Evolutionary conservation across 2,797 vertebrate species (phyloP), one percentile per base, ranked within the genome.

Genomic region (Carcharodon carcharias): DNA sequence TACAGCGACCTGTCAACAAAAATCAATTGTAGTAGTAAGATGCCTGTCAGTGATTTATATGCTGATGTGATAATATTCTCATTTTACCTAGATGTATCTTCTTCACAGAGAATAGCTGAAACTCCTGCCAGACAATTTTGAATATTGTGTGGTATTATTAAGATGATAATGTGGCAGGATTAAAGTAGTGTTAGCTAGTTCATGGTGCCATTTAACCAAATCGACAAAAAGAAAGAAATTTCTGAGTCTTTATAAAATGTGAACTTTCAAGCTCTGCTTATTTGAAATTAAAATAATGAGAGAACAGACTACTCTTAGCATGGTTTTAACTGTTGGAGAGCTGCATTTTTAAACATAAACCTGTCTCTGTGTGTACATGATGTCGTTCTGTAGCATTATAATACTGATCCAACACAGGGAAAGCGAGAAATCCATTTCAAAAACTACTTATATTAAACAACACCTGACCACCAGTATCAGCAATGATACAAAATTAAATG

Each of bases 51-150:
- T 98, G 98, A 98, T 98, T 98, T 98, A 97, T 98, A 97, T 97
- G 97, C 97, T 98, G 98, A 98, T 98, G 98, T 97, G 97, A 98
- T 98, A 98, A 98, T 98, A 98, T 98, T 98, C 98, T 98, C 98
- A 98, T 98, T 98, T 98, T 98, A 98, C 97, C 97, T 97, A 97
- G 97, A 96, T 98, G 97, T 98, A 98, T 98, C 97, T 98, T 97
- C 97, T 97, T 97, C 97, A 77, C 97, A 97, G 97, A 98, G 98
- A 98, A 98, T 97, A 97, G 97, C 98, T 97, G 97, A 98, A 98
- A 98, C 98, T 98, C 98, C 98, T 97, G 97, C 98, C 97, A 98
- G 98, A 97, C 98, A 97, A 97, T 98, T 98, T 97, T 97, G 98
- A 98, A 98, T 98, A 98, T 98, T 96, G 23, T 97, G 97, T 98